These are phyloP conservation scores for Drosophila melanica DNA, from an alignment of 1,140 invertebrate species.

Conservation along the genomic window DNA sequence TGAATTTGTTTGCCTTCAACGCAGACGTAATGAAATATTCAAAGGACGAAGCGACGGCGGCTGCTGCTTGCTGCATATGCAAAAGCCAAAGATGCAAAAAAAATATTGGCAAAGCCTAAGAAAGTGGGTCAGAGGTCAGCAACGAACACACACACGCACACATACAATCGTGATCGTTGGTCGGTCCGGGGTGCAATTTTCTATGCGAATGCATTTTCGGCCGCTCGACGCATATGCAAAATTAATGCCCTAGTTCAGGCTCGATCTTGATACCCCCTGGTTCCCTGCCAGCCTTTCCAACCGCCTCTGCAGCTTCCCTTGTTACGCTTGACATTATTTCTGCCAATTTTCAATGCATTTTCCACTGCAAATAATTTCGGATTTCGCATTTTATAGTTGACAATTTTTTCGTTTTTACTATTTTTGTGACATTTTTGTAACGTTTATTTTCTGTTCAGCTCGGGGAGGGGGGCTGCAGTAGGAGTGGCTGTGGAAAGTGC, in stretches of 20 bases:
- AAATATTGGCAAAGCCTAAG: constrained; percentile 64
- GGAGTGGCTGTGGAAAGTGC: constrained; percentile 38
- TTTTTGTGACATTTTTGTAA: constrained; percentile 52
- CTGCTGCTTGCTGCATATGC: constrained; percentile 45
- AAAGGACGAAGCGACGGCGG: constrained; percentile 38
- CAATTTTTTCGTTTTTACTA: constrained; percentile 18
- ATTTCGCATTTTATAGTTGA: constrained; percentile 57
- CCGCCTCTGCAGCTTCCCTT: constrained; percentile 13
- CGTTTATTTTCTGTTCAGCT: constrained; percentile 41
- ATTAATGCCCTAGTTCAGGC: constrained; percentile 16
- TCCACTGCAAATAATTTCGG: constrained; percentile 45
- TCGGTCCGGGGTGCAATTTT: constrained; percentile 54
- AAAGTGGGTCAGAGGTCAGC: constrained; percentile 67
- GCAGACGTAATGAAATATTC: constrained; percentile 39
- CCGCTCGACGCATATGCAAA: constrained; percentile 56
- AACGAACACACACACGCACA: constrained; percentile 35
- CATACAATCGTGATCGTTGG: constrained; percentile 7
- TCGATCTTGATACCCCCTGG: constrained; percentile 12
- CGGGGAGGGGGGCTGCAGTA: constrained; percentile 15
- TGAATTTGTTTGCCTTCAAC: constrained; percentile 64
- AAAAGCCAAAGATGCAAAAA: constrained; percentile 57
- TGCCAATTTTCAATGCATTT: constrained; percentile 69
- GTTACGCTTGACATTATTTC: constrained; percentile 71
- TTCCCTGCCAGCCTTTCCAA: neutral
- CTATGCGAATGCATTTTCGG: constrained; percentile 52